phyloP scores from a whole-genome alignment of 2,113 vertebrate species.

The Alethe diademata region DNA sequence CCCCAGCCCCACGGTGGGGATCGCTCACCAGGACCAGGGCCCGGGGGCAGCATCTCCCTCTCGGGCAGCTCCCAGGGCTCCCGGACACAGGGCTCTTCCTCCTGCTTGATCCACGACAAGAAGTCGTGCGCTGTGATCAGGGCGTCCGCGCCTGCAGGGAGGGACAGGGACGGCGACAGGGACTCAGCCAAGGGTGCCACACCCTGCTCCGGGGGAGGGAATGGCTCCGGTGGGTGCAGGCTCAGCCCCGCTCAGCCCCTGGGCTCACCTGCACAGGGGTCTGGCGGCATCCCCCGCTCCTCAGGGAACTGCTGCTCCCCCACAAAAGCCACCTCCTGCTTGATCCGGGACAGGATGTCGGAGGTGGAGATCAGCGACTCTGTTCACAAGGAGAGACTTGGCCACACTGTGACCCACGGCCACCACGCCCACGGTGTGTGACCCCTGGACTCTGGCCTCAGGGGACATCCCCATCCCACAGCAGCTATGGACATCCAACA shows the following conservation, averaged over 20 bases:
- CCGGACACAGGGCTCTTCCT: slow-evolving; percentile 36
- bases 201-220: not conserved
- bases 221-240: accelerated
- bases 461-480: not conserved
- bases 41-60: slow-evolving; percentile 18
- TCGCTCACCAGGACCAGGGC: not conserved
- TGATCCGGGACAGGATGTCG: slow-evolving; percentile 79
- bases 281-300: slow-evolving; percentile 66
- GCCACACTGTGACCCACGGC: accelerated
- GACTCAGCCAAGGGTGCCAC: not conserved
- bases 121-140: slow-evolving; percentile 50
- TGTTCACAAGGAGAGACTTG: not conserved
- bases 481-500: not conserved
- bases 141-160: not conserved
- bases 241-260: not conserved
- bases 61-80: slow-evolving; percentile 50
- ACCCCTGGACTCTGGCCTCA: accelerated
- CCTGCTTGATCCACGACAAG: slow-evolving; percentile 69
- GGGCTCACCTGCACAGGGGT: slow-evolving; percentile 65
- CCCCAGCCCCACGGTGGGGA: accelerated
- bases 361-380: slow-evolving; percentile 75
- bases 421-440: accelerated
- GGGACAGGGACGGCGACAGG: not conserved
- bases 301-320: slow-evolving; percentile 70
- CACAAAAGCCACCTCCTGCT: slow-evolving; percentile 74